These are phyloP conservation scores for Galagoides demidoff DNA, from an alignment of 2,797 vertebrate genomes.

Conservation along the genomic window DNA sequence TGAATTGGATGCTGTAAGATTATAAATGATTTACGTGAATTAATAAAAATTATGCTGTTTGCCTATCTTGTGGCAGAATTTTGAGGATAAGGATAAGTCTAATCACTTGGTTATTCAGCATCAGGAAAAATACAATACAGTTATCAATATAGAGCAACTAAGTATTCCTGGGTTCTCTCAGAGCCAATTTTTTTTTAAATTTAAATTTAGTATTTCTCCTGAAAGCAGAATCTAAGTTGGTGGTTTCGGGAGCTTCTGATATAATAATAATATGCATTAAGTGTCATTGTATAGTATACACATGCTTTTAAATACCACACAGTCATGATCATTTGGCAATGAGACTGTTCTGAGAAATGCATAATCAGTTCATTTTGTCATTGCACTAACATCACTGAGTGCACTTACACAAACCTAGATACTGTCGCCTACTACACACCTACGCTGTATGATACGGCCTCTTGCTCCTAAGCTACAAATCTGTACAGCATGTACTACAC, in stretches of 20 bases:
- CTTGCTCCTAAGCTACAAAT: neutral
- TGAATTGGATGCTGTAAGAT: neutral
- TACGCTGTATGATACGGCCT: neutral
- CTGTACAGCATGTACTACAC: neutral
- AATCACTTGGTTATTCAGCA: neutral
- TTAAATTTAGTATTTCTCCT: neutral
- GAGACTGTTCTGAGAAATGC: neutral
- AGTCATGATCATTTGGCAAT: neutral
- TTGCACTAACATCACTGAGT: neutral
- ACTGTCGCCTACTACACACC: neutral
- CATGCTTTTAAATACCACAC: neutral
- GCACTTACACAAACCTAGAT: neutral
- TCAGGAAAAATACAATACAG: constrained; percentile 11
- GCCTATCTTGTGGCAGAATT: constrained; percentile 12
- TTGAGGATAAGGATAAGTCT: neutral
- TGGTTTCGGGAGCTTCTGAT: constrained; percentile 23
- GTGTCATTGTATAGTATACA: neutral
- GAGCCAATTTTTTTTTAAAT: neutral
- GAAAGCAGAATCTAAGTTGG: constrained; percentile 12
- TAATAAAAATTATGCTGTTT: constrained; percentile 36
- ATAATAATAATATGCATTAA: neutral
- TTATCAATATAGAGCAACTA: neutral
- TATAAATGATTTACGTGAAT: constrained; percentile 32
- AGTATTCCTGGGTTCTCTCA: neutral
- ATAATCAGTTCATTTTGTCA: neutral